Evolutionary conservation across 2,113 vertebrate species (phyloP).

Genomic region (Cyanoliseus patagonus): DNA sequence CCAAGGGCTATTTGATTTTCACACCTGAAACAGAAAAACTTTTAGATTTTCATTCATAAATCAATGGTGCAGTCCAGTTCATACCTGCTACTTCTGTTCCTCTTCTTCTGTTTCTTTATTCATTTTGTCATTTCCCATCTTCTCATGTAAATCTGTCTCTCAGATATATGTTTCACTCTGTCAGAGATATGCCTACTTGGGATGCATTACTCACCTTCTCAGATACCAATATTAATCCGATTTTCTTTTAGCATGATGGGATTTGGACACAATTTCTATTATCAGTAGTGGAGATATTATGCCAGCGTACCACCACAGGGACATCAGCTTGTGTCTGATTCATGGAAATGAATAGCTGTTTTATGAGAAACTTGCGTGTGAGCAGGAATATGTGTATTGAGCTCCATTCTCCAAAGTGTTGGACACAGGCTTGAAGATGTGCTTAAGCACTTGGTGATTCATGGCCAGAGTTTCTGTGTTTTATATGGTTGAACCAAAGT

Average conservation of each 20-base stretch:
- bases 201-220: neutral
- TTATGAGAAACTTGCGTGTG: neutral
- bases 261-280: neutral
- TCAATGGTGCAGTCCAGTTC: neutral
- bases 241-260: neutral
- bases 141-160: neutral
- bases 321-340: neutral
- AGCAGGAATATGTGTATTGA: neutral
- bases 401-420: neutral
- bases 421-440: neutral
- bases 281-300: neutral
- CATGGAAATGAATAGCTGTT: neutral
- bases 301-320: neutral
- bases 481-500: neutral
- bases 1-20: slow-evolving; percentile 1
- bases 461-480: neutral
- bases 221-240: neutral
- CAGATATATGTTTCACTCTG: neutral
- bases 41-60: slow-evolving; percentile 29
- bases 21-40: neutral
- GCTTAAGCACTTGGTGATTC: neutral
- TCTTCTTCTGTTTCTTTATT: neutral
- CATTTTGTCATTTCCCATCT: neutral
- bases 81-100: neutral
- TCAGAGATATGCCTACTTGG: neutral